Percentiles rank a stretch among this genome's conserved stretches.
Conservation (phyloP, 2,888 invertebrate species). For the Phengaris alcon region DNA sequence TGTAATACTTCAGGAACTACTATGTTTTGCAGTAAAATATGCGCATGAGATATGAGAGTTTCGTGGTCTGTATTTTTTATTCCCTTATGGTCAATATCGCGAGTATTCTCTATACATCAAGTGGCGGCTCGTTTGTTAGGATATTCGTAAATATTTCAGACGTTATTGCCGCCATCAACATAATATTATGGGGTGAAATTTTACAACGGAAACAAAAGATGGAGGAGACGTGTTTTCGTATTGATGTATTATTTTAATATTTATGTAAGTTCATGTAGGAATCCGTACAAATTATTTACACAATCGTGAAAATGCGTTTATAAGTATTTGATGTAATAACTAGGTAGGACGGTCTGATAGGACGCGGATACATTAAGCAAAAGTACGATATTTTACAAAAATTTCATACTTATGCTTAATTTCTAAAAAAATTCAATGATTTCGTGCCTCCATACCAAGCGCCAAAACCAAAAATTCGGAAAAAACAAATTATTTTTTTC, state of each 20-base stretch:
- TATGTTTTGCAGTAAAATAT: neutral
- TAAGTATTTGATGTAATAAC: too few relatives aligned
- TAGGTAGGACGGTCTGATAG: too few relatives aligned
- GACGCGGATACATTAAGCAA: too few relatives aligned
- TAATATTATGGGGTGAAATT: constrained; percentile 77
- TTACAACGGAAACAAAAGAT: constrained; percentile 76
- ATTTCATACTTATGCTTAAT: too few relatives aligned
- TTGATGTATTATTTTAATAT: constrained; percentile 58
- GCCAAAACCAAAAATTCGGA: too few relatives aligned
- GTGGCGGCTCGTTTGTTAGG: constrained; percentile 68
- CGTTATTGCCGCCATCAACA: constrained; percentile 77
- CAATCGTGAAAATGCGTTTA: too few relatives aligned
- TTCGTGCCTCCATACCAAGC: too few relatives aligned
- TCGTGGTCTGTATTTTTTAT: constrained; percentile 50
- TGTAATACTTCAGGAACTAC: too few relatives aligned
- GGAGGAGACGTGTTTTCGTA: constrained; percentile 68
- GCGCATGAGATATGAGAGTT: constrained; percentile 39
- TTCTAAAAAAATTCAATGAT: too few relatives aligned
- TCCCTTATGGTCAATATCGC: constrained; percentile 67
- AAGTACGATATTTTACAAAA: too few relatives aligned
- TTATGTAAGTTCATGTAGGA: constrained; percentile 48
- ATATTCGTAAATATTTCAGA: constrained; percentile 78
- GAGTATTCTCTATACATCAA: constrained; percentile 69
- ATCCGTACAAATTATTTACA: neutral
- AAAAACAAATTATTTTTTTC: too few relatives aligned